phyloP scores from a whole-genome alignment of 1,140 invertebrate species.

The Drosophila navojoa region DNA sequence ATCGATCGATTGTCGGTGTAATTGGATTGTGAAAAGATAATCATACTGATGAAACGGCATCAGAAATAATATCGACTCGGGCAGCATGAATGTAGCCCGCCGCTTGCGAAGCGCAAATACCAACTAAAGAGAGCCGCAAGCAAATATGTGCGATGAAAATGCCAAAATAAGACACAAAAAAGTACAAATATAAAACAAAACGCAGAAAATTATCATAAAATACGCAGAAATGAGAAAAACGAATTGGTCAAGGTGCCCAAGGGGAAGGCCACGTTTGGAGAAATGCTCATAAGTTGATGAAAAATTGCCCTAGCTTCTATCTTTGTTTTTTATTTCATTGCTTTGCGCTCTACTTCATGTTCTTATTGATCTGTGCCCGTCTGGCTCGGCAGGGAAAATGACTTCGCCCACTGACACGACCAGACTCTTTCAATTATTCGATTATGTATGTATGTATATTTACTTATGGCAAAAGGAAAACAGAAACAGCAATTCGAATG shows the following conservation, averaged over 20 bases:
- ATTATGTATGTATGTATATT: slow-evolving; percentile 65
- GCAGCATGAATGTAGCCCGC: slow-evolving; percentile 66
- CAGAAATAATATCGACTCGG: slow-evolving; percentile 63
- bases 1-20: not conserved
- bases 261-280: slow-evolving; percentile 45
- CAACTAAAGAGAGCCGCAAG: slow-evolving; percentile 44
- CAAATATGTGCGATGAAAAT: slow-evolving; percentile 33
- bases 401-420: slow-evolving; percentile 36
- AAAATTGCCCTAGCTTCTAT: slow-evolving; percentile 25
- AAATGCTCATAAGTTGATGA: slow-evolving; percentile 29
- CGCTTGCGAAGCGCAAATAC: slow-evolving; percentile 60
- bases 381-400: slow-evolving; percentile 42
- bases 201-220: slow-evolving; percentile 40
- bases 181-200: slow-evolving; percentile 12
- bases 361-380: slow-evolving; percentile 28
- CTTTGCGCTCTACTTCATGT: not conserved
- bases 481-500: slow-evolving; percentile 61
- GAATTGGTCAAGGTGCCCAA: slow-evolving; percentile 57
- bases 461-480: slow-evolving; percentile 66
- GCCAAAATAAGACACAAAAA: slow-evolving; percentile 27
- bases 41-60: slow-evolving; percentile 68
- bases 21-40: slow-evolving; percentile 1
- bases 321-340: not conserved
- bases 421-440: slow-evolving; percentile 32
- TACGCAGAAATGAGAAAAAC: slow-evolving; percentile 39